These are phyloP conservation scores for Ochropleura plecta DNA, from an alignment of 2,888 invertebrate genomes.

Conservation along the genomic window DNA sequence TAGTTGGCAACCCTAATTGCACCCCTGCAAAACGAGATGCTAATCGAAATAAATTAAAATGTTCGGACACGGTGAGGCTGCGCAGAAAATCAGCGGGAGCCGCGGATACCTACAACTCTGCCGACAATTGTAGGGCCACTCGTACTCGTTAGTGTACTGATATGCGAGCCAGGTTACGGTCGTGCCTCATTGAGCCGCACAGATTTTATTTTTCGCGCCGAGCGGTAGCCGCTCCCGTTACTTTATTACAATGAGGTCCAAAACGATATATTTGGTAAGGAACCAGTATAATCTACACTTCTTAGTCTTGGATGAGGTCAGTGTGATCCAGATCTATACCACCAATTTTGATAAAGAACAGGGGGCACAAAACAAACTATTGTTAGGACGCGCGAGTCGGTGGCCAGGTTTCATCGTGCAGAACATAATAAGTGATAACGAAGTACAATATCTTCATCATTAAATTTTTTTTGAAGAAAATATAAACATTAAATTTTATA, in stretches of 20 bases:
- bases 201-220: conserved; percentile 5
- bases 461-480: not conserved
- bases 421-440: not conserved
- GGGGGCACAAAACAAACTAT: not conserved
- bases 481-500: not conserved
- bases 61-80: not conserved
- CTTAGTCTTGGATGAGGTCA: conserved; percentile 14
- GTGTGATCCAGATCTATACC: not conserved
- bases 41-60: not conserved
- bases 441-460: not conserved
- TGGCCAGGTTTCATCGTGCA: not conserved
- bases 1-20: too few relatives aligned
- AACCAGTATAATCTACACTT: too few relatives aligned
- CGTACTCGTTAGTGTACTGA: conserved; percentile 12
- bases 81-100: not conserved
- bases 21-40: not conserved
- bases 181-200: conserved; percentile 8
- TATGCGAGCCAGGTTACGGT: conserved; percentile 5
- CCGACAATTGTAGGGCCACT: conserved; percentile 1
- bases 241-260: not conserved
- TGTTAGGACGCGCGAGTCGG: not conserved
- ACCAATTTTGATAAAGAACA: not conserved
- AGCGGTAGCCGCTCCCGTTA: not conserved
- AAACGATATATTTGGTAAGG: not conserved
- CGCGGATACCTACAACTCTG: not conserved